Conservation (phyloP, 2,797 vertebrate species). For the Gymnothorax javanicus region DNA sequence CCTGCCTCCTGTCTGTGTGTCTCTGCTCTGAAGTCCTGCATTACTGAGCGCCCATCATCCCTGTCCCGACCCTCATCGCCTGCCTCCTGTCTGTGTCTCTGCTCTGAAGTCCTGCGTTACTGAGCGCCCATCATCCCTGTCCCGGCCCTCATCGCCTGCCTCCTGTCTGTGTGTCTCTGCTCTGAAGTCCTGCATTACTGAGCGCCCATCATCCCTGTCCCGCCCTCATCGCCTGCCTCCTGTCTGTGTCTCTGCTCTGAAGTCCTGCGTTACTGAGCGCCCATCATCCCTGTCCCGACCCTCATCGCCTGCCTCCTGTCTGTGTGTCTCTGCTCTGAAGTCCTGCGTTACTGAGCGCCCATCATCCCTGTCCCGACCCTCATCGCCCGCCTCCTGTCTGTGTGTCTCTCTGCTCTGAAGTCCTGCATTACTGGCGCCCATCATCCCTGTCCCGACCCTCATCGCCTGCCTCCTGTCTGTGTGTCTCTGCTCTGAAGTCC, state of each 20-base stretch:
- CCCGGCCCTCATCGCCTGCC: constrained; percentile 22
- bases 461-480: constrained; percentile 7
- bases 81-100: neutral
- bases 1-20: neutral
- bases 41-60: neutral
- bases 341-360: neutral
- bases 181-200: neutral
- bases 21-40: neutral
- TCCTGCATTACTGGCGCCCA: neutral
- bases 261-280: neutral
- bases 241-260: neutral
- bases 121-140: neutral
- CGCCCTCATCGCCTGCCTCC: constrained; percentile 20
- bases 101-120: neutral
- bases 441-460: constrained; percentile 10
- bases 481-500: neutral
- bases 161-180: neutral
- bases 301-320: constrained; percentile 12
- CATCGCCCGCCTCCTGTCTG: constrained; percentile 2
- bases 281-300: constrained; percentile 8
- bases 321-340: neutral
- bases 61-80: constrained; percentile 24
- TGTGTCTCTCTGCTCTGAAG: neutral
- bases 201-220: neutral
- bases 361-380: constrained; percentile 9